Percentiles rank a stretch among this genome's conserved stretches.
phyloP scores from a whole-genome alignment of 2,888 invertebrate species.

The Bellardia pandia region DNA sequence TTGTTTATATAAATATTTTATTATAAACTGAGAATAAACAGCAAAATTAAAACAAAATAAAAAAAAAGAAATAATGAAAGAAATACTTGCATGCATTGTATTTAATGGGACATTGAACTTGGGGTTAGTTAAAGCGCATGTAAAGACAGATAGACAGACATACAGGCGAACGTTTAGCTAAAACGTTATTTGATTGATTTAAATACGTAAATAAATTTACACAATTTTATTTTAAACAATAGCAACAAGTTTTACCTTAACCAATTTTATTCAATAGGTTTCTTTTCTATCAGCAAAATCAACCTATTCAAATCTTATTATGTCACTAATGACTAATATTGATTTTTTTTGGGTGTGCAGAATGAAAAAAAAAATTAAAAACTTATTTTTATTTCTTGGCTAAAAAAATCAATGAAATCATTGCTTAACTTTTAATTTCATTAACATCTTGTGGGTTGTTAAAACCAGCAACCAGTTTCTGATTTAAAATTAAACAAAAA shows the following conservation, averaged over 20 bases:
- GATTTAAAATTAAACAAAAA: not conserved
- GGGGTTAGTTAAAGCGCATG: constrained; percentile 34
- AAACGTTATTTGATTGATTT: constrained; percentile 27
- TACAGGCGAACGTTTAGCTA: not conserved
- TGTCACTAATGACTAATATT: constrained; percentile 53
- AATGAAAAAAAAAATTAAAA: not conserved
- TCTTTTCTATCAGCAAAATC: not conserved
- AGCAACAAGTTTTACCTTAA: not conserved
- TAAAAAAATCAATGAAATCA: constrained; percentile 28
- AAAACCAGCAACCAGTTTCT: constrained; percentile 44
- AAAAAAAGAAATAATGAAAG: not conserved
- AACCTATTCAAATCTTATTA: constrained; percentile 10
- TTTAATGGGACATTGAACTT: constrained; percentile 69
- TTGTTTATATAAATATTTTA: not conserved
- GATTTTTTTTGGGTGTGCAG: constrained; percentile 5
- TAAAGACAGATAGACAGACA: not conserved
- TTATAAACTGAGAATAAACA: constrained; percentile 28
- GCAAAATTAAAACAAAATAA: constrained; percentile 9
- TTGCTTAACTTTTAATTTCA: constrained; percentile 29
- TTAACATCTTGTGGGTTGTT: constrained; percentile 43
- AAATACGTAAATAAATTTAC: not conserved
- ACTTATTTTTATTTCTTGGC: not conserved
- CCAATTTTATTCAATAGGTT: not conserved
- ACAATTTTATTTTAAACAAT: not conserved
- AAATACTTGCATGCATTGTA: constrained; percentile 36